phyloP scores from a whole-genome alignment of 2,888 invertebrate species.

The Eupsilia transversa region DNA sequence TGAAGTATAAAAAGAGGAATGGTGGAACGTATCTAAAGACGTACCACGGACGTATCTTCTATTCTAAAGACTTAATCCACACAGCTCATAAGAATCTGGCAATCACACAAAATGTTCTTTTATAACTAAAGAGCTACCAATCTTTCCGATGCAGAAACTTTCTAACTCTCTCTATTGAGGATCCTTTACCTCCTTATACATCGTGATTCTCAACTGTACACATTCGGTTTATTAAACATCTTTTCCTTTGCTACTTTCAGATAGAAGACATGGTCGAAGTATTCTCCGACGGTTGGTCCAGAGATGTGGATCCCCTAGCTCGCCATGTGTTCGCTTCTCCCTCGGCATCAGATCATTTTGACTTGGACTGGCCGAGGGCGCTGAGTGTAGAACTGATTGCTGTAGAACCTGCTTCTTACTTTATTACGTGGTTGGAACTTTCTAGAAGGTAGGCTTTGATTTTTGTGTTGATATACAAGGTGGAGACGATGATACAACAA shows the following conservation, averaged over 20 bases:
- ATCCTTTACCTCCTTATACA: background rate
- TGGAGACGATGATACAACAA: no score
- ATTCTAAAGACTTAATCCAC: no score
- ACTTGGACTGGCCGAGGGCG: slow-evolving; percentile 92
- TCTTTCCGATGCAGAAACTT: background rate
- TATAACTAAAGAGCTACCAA: background rate
- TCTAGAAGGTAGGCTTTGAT: slow-evolving; percentile 87
- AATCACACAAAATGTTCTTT: background rate
- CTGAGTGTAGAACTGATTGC: slow-evolving; percentile 95
- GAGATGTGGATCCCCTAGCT: slow-evolving; percentile 89
- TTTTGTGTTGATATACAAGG: background rate
- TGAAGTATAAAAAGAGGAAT: background rate
- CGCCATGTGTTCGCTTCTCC: slow-evolving; percentile 90
- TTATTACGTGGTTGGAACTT: slow-evolving; percentile 96
- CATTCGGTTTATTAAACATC: background rate
- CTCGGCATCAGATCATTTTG: slow-evolving; percentile 90
- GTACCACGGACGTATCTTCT: no score
- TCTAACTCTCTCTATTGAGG: background rate
- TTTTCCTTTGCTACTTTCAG: slow-evolving; percentile 63
- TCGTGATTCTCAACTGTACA: background rate
- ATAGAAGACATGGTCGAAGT: slow-evolving; percentile 94
- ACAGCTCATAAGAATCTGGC: no score
- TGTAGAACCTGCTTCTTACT: slow-evolving; percentile 93
- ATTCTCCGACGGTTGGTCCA: slow-evolving; percentile 95
- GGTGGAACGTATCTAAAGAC: background rate